Percentiles rank a stretch among this genome's conserved stretches.
Evolutionary conservation across 2,888 invertebrate species (phyloP).

Genomic region (Autographa gamma): DNA sequence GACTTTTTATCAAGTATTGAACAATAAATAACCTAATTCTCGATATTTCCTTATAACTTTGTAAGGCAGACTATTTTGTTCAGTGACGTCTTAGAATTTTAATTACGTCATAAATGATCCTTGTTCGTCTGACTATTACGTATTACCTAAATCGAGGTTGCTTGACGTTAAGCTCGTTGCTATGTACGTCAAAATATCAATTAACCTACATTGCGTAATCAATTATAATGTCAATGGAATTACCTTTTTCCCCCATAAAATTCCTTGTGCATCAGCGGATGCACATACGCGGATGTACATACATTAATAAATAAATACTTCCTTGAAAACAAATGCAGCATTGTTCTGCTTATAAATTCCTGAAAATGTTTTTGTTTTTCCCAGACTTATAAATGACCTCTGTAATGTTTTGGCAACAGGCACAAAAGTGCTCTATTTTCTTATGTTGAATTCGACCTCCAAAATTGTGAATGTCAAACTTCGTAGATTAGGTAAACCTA

Average conservation of each 20-base stretch:
- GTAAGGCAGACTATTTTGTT: neutral
- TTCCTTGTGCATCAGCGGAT: neutral
- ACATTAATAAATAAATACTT: neutral
- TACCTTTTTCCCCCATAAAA: neutral
- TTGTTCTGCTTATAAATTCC: neutral
- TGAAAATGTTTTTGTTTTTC: neutral
- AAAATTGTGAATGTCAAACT: constrained; percentile 44
- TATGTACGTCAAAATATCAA: neutral
- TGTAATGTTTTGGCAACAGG: constrained; percentile 19
- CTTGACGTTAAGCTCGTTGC: neutral
- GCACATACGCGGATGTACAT: neutral
- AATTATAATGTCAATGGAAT: neutral
- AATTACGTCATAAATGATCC: neutral
- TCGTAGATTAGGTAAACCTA: constrained; percentile 12
- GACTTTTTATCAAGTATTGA: neutral
- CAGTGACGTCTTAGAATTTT: neutral
- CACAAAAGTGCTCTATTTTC: neutral
- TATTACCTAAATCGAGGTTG: neutral
- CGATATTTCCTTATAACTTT: neutral
- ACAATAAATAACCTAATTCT: neutral
- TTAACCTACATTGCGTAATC: neutral
- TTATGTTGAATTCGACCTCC: constrained; percentile 31
- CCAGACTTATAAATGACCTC: neutral
- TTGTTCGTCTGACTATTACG: neutral
- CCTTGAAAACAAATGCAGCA: neutral